phyloP scores from a whole-genome alignment of 2,113 vertebrate genomes.

The Paracanthobrama guichenoti region DNA sequence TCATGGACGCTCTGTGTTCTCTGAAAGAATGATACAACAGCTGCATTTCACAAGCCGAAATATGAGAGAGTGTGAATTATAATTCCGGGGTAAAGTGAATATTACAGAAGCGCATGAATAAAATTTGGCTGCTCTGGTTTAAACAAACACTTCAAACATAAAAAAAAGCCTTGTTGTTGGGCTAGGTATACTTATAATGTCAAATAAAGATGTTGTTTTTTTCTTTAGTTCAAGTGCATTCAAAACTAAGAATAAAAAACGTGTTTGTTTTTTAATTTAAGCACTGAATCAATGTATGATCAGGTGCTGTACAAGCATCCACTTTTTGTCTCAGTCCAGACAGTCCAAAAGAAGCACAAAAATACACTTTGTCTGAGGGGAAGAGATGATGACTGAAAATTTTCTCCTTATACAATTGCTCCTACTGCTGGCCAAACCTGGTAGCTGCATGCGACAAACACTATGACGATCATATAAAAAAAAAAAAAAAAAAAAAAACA shows the following conservation, averaged over 20 bases:
- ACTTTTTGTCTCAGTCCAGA: background rate
- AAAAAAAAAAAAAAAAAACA: background rate
- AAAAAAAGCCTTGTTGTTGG: background rate
- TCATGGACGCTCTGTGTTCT: conserved; percentile 34
- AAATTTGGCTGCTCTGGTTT: background rate
- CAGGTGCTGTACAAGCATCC: background rate
- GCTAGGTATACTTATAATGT: background rate
- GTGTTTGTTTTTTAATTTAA: background rate
- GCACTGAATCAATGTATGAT: background rate
- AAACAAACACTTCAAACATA: background rate
- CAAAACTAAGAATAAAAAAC: background rate
- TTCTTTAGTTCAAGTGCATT: background rate
- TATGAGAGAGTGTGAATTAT: background rate
- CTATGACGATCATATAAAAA: background rate
- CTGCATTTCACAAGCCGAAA: conserved; percentile 13
- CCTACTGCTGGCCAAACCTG: conserved; percentile 73
- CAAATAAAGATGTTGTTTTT: background rate
- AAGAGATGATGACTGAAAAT: background rate
- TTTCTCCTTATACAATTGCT: conserved; percentile 77
- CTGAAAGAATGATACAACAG: conserved; percentile 18
- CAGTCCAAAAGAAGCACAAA: background rate
- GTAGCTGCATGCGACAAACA: conserved; percentile 63
- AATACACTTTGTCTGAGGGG: background rate
- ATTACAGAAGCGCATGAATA: conserved; percentile 26
- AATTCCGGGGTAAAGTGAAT: conserved; percentile 14